These are phyloP conservation scores for Charina bottae DNA, from an alignment of 2,113 vertebrate genomes.

Conservation along the genomic window DNA sequence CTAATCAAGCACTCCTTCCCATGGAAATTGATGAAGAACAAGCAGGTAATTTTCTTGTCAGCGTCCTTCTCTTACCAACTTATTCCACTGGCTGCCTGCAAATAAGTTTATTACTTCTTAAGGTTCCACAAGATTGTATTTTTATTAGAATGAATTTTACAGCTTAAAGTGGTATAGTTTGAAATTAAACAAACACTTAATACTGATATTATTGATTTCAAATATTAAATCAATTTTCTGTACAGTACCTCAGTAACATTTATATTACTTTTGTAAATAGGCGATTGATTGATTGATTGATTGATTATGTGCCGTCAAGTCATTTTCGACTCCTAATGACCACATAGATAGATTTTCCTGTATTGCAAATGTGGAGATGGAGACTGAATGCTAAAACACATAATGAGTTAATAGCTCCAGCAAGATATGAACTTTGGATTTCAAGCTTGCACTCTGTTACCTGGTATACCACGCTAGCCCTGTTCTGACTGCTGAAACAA, in stretches of 20 bases:
- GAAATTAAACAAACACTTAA: background rate
- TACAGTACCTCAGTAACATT: background rate
- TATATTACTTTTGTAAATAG: background rate
- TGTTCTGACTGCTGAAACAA: background rate
- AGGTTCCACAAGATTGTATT: background rate
- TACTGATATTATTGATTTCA: background rate
- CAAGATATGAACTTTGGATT: background rate
- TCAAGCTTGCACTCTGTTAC: background rate
- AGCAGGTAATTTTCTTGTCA: slow-evolving; percentile 83
- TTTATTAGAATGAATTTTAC: background rate
- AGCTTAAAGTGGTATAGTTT: background rate
- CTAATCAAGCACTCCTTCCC: slow-evolving; percentile 71
- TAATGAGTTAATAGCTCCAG: background rate
- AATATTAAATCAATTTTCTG: background rate
- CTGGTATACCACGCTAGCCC: background rate
- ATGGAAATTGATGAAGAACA: slow-evolving; percentile 88
- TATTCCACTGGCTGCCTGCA: background rate
- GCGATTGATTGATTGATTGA: background rate
- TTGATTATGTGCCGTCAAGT: background rate
- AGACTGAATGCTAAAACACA: background rate
- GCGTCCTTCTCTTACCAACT: background rate
- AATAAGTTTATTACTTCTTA: slow-evolving; percentile 6
- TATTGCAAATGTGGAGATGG: background rate
- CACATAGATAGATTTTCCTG: background rate
- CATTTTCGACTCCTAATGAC: background rate